Evolutionary conservation across 37 sponge, comb jelly and placozoan genomes (phyloP).

Genomic region (Crambe crambe): DNA sequence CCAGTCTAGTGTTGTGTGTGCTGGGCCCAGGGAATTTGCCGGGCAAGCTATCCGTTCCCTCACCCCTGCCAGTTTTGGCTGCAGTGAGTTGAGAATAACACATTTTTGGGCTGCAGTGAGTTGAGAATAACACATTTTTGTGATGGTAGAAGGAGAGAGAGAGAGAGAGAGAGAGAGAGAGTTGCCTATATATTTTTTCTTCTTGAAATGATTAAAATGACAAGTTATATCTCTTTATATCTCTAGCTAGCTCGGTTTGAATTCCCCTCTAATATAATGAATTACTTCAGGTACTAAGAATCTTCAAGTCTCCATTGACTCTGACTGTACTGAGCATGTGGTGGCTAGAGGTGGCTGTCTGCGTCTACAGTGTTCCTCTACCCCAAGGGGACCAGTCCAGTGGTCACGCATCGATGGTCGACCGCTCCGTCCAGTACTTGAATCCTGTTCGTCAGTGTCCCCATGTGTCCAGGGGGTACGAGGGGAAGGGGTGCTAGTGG

Average conservation of each 20-base stretch:
- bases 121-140: conserved; percentile 9
- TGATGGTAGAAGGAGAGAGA: conserved; percentile 30
- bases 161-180: too few species aligned
- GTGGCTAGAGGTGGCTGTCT: conserved; percentile 23
- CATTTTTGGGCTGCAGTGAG: conserved; percentile 50
- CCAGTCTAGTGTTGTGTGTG: conserved; percentile 26
- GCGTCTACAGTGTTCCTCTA: conserved; percentile 18
- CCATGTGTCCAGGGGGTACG: not conserved
- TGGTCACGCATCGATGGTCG: conserved; percentile 21
- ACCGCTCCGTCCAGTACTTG: not conserved
- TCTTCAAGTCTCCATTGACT: not conserved
- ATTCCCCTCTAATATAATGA: not conserved
- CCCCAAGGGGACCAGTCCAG: conserved; percentile 8
- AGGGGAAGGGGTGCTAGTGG: conserved; percentile 24
- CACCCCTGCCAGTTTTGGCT: conserved; percentile 20
- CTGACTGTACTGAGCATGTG: conserved; percentile 32
- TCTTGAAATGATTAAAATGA: too few species aligned
- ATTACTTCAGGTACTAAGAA: not conserved
- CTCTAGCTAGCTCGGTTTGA: too few species aligned
- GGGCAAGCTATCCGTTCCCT: conserved; percentile 32
- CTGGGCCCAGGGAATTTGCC: conserved; percentile 16
- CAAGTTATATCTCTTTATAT: too few species aligned
- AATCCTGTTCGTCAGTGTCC: not conserved
- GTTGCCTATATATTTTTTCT: too few species aligned
- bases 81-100: conserved; percentile 27